phyloP scores from a whole-genome alignment of 2,113 vertebrate genomes.

The Bos indicus region DNA sequence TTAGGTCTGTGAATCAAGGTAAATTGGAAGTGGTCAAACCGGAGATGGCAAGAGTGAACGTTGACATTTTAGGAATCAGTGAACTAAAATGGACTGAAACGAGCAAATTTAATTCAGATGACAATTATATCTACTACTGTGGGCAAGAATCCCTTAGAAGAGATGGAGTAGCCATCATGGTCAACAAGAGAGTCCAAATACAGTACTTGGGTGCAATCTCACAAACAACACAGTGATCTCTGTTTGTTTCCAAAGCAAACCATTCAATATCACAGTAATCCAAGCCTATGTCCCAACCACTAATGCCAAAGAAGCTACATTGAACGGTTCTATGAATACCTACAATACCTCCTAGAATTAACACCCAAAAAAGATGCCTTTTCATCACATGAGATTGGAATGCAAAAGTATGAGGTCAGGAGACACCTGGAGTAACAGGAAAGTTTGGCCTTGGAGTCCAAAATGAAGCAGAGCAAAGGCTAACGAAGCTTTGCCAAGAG shows the following conservation, averaged over 20 bases:
- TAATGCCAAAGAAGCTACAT: neutral
- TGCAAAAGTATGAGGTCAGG: neutral
- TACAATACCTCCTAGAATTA: neutral
- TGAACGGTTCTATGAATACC: neutral
- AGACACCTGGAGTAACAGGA: neutral
- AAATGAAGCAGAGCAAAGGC: neutral
- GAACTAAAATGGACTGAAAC: neutral
- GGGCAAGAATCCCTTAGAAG: neutral
- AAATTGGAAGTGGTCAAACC: neutral
- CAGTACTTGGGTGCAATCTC: neutral
- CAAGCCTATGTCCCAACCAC: neutral
- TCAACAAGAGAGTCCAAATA: neutral
- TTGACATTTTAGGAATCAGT: neutral
- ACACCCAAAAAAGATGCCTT: neutral
- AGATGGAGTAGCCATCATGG: neutral
- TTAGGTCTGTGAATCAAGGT: neutral
- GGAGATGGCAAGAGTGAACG: neutral
- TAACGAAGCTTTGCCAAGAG: neutral
- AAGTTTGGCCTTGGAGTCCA: neutral
- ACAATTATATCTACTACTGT: neutral
- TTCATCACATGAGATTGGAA: neutral
- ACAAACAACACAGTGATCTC: neutral
- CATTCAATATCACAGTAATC: neutral
- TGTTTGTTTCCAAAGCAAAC: neutral
- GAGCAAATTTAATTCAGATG: neutral